Evolutionary conservation across 2,113 vertebrate species (phyloP).

Genomic region (Notiomystis cincta): DNA sequence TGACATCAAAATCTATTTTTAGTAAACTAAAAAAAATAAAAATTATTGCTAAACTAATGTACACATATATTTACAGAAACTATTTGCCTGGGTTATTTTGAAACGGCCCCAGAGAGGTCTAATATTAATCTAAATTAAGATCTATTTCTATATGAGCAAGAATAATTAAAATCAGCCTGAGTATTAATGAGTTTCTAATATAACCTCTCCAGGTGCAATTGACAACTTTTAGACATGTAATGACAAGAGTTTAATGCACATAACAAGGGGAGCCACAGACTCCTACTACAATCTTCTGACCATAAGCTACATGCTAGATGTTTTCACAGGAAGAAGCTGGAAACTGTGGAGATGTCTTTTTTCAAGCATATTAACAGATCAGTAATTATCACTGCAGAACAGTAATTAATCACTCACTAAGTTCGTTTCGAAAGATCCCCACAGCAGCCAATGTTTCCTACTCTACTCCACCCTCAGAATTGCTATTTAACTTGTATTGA

Average conservation of each 20-base stretch:
- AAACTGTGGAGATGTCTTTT: background rate
- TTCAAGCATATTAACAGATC: background rate
- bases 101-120: background rate
- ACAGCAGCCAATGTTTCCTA: background rate
- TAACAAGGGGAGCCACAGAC: background rate
- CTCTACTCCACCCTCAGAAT: background rate
- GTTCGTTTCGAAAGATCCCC: fast-evolving
- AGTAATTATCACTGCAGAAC: background rate
- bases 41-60: background rate
- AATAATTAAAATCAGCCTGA: background rate
- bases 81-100: background rate
- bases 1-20: background rate
- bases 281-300: fast-evolving
- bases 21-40: background rate
- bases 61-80: background rate
- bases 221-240: background rate
- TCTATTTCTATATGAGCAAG: background rate
- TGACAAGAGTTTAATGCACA: background rate
- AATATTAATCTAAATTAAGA: background rate
- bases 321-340: background rate
- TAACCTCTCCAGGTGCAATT: background rate
- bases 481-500: background rate
- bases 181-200: background rate
- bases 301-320: background rate
- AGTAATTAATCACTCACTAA: background rate